phyloP scores from a whole-genome alignment of 2,797 vertebrate species.

The Lerista edwardsae region DNA sequence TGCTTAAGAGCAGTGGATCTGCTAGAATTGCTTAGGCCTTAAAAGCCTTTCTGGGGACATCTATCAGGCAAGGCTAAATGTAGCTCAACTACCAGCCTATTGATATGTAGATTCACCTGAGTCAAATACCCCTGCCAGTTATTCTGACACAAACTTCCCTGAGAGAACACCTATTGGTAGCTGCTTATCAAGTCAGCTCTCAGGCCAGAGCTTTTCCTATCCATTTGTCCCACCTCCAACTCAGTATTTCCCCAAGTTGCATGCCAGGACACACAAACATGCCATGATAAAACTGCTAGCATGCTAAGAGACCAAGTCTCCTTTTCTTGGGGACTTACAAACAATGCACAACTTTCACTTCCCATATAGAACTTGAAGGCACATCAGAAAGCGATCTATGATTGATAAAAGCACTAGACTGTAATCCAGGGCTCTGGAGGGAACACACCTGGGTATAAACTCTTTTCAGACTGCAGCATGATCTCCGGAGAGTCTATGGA shows the following conservation, averaged over 20 bases:
- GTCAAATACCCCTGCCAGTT: constrained; percentile 9
- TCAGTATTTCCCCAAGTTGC: not conserved
- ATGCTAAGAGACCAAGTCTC: not conserved
- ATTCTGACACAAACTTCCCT: not conserved
- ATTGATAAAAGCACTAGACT: not conserved
- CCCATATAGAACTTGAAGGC: not conserved
- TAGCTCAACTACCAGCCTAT: not conserved
- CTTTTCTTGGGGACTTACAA: too few relatives aligned
- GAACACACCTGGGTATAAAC: not conserved
- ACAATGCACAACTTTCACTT: not conserved
- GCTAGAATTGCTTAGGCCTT: not conserved
- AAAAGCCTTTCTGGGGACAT: not conserved
- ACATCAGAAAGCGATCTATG: not conserved
- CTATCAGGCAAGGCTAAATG: not conserved
- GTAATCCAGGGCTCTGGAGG: not conserved
- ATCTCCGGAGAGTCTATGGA: not conserved
- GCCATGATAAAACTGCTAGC: not conserved
- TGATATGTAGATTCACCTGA: not conserved
- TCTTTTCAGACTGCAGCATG: too few relatives aligned
- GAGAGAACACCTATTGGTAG: not conserved
- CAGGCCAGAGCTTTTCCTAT: not conserved
- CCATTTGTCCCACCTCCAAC: not conserved
- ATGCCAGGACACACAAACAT: not conserved
- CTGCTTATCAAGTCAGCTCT: constrained; percentile 6
- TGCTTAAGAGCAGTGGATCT: not conserved